Conservation (phyloP, 2,888 invertebrate species). For the Polymixis flavicincta region DNA sequence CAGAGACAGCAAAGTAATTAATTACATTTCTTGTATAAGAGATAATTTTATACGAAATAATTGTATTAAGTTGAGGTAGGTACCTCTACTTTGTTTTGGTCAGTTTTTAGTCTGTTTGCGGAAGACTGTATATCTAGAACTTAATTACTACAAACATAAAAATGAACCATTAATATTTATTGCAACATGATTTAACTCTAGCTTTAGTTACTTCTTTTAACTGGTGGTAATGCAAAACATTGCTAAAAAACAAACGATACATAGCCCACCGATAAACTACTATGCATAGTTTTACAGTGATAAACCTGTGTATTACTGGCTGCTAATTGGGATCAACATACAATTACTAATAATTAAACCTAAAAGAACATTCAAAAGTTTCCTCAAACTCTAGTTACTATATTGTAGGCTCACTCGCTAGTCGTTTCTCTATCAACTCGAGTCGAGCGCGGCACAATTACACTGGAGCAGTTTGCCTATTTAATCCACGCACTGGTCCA, state of each 20-base stretch:
- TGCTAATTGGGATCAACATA: neutral
- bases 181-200: neutral
- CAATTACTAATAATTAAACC: neutral
- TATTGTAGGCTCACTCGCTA: neutral
- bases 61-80: too few relatives aligned
- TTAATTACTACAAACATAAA: too few relatives aligned
- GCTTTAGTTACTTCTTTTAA: neutral
- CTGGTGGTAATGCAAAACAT: neutral
- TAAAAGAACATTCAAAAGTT: neutral
- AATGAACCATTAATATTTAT: neutral
- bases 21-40: neutral
- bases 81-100: too few relatives aligned
- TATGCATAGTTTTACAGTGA: neutral
- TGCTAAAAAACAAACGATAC: neutral
- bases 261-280: neutral
- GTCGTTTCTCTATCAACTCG: neutral
- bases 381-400: neutral
- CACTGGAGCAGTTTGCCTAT: conserved; percentile 5
- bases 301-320: neutral
- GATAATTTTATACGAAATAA: neutral
- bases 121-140: too few relatives aligned
- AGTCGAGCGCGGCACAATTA: neutral
- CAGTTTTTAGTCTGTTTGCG: too few relatives aligned
- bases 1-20: neutral
- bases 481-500: conserved; percentile 27